A percentile compares a stretch with the other conserved stretches of the same genome.
Evolutionary conservation across 2,797 vertebrate species (phyloP).

Genomic region (Manis pentadactyla): DNA sequence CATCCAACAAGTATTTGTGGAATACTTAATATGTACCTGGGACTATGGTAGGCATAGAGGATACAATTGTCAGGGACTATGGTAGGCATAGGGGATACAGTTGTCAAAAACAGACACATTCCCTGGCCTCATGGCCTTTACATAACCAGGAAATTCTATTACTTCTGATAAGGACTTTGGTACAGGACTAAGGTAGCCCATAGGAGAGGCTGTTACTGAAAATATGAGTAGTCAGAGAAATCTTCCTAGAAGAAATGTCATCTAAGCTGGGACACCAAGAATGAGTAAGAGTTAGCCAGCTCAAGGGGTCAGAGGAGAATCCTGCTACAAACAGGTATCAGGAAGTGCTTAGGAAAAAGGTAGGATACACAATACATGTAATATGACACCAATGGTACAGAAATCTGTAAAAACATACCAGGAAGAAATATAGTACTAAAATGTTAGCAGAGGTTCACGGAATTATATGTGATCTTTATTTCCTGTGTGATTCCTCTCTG

Average conservation of each 20-base stretch:
- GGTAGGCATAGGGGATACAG: no score
- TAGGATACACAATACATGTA: background rate
- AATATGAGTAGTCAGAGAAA: background rate
- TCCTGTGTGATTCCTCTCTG: background rate
- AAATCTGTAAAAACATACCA: background rate
- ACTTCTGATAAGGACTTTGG: background rate
- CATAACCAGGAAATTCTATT: background rate
- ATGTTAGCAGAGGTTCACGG: background rate
- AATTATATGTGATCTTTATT: background rate
- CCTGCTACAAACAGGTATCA: no score
- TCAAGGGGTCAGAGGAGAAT: background rate
- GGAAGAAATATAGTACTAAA: background rate
- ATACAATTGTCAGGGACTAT: background rate
- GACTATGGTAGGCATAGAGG: background rate
- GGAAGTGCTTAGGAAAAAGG: background rate
- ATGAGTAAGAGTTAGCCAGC: background rate
- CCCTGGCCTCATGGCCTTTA: background rate
- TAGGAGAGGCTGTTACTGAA: background rate
- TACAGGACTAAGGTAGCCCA: background rate
- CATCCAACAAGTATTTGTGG: background rate
- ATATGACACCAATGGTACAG: background rate
- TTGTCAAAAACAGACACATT: background rate
- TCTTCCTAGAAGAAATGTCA: background rate
- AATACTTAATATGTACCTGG: no score
- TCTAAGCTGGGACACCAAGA: background rate